Percentiles rank a stretch among this genome's conserved stretches.
Evolutionary conservation across 1,140 invertebrate genomes (phyloP).

Genomic region (Tetranychus cinnabarinus): DNA sequence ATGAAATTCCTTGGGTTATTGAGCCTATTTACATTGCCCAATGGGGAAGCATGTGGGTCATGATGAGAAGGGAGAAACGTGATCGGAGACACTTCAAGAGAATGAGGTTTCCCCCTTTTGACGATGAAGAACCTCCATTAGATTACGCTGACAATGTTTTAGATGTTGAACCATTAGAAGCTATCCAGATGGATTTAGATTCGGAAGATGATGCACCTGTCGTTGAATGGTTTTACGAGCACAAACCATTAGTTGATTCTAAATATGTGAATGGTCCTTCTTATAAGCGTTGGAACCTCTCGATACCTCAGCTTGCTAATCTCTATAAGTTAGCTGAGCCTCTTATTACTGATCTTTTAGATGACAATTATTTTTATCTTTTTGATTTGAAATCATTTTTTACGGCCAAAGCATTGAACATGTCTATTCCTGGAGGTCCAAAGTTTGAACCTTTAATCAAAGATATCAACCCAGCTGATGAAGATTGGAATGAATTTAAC

Average conservation of each 20-base stretch:
- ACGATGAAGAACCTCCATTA: constrained; percentile 97
- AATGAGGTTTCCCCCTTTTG: constrained; percentile 98
- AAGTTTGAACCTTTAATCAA: constrained; percentile 99
- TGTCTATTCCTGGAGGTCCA: constrained; percentile 98
- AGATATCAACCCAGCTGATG: constrained; percentile 85
- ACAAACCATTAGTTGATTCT: constrained; percentile 78
- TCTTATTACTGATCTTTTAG: constrained; percentile 89
- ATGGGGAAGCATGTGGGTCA: constrained; percentile 99
- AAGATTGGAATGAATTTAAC: constrained; percentile 99
- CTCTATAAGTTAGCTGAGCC: constrained; percentile 80
- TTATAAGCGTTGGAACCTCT: constrained; percentile 62
- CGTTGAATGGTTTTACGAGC: constrained; percentile 91
- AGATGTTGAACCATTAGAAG: constrained; percentile 94
- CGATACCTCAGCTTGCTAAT: neutral
- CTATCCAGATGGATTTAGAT: constrained; percentile 96
- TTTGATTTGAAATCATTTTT: constrained; percentile 99
- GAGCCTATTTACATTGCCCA: constrained; percentile 98
- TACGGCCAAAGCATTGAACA: constrained; percentile 95
- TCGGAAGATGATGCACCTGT: constrained; percentile 41
- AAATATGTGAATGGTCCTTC: constrained; percentile 89
- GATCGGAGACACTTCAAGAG: constrained; percentile 96
- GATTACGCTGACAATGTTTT: constrained; percentile 81
- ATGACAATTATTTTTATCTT: constrained; percentile 96
- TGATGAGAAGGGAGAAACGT: constrained; percentile 92
- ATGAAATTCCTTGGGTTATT: constrained; percentile 99